These are phyloP conservation scores for Platalea minor DNA, from an alignment of 2,797 vertebrate genomes.

Conservation along the genomic window DNA sequence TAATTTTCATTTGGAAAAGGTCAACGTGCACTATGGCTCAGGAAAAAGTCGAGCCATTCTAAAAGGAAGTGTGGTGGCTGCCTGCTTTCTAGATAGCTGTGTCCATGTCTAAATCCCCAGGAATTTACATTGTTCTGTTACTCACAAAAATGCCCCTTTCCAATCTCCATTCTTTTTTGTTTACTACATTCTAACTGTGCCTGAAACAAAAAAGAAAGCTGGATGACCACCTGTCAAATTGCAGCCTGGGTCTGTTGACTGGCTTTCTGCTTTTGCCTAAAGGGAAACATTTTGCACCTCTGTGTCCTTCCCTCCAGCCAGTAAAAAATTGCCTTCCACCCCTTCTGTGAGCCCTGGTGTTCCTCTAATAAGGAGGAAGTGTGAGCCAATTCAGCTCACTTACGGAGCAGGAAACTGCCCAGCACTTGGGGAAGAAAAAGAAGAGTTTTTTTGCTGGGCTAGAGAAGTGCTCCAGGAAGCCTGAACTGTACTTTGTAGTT, in stretches of 20 bases:
- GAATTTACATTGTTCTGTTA: background rate
- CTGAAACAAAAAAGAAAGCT: background rate
- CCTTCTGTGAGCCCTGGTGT: background rate
- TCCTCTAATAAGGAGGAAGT: background rate
- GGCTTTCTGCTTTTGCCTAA: background rate
- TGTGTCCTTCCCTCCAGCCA: background rate
- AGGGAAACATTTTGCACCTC: background rate
- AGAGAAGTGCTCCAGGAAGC: background rate
- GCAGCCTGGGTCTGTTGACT: background rate
- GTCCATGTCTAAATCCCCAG: background rate
- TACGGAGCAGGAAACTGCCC: background rate
- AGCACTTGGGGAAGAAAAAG: background rate
- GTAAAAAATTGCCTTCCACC: background rate
- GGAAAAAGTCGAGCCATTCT: background rate
- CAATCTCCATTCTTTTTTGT: background rate
- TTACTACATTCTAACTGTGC: background rate
- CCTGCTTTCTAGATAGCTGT: background rate
- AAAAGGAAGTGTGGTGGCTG: background rate
- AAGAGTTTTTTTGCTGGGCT: background rate
- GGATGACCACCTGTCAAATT: background rate
- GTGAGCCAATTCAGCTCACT: background rate
- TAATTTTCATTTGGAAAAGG: background rate
- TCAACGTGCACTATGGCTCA: fast-evolving
- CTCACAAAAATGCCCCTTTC: background rate
- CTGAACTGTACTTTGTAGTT: background rate